phyloP scores from a whole-genome alignment of 2,888 invertebrate species.

The Celastrina argiolus region DNA sequence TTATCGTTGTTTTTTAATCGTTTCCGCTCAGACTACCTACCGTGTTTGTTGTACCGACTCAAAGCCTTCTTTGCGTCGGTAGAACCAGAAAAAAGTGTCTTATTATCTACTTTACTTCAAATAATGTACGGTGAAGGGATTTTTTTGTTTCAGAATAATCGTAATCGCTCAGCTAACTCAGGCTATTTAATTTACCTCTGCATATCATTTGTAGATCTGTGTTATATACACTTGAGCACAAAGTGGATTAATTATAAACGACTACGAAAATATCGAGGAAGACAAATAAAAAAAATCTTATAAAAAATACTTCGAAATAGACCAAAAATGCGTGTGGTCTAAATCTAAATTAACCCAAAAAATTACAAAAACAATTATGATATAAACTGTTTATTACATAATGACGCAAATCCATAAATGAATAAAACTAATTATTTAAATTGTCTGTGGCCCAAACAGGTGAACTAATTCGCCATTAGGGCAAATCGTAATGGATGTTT shows the following conservation, averaged over 20 bases:
- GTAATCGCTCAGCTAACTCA: too few relatives aligned
- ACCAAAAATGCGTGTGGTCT: not conserved
- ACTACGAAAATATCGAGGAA: too few relatives aligned
- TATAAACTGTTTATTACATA: not conserved
- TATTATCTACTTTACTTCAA: too few relatives aligned
- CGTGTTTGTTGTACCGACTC: not conserved
- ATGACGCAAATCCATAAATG: not conserved
- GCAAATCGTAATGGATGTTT: not conserved
- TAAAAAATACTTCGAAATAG: not conserved
- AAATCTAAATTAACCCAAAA: not conserved
- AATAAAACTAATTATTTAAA: slow-evolving; percentile 1
- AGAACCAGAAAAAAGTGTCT: not conserved
- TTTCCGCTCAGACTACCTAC: not conserved
- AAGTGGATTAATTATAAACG: too few relatives aligned
- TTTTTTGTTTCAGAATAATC: too few relatives aligned
- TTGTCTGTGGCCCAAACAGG: slow-evolving; percentile 15
- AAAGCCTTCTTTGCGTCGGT: not conserved
- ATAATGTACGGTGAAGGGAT: too few relatives aligned
- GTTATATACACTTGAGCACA: too few relatives aligned
- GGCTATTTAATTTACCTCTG: too few relatives aligned
- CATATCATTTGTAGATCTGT: too few relatives aligned
- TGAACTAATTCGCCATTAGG: not conserved
- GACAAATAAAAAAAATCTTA: not conserved
- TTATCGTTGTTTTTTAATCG: not conserved
- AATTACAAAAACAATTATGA: not conserved